Evolutionary conservation across 2,888 invertebrate genomes (phyloP).

Genomic region (Drosophila seclusa): DNA sequence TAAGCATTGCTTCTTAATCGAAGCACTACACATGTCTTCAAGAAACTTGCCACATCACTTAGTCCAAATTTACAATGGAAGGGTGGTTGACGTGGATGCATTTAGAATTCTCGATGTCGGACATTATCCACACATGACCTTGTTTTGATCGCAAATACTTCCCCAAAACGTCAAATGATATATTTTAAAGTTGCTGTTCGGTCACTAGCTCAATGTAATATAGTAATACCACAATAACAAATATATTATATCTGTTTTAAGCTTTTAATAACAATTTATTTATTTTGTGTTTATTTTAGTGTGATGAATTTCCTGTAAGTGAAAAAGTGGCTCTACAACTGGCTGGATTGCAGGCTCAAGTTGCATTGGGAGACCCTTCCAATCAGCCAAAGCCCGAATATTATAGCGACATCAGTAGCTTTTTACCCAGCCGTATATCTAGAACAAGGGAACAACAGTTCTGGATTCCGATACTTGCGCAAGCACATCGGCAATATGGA

Average conservation of each 20-base stretch:
- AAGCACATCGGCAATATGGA: conserved; percentile 95
- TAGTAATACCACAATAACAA: too few species aligned
- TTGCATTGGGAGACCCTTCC: conserved; percentile 94
- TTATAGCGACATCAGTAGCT: conserved; percentile 96
- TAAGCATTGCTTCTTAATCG: neutral
- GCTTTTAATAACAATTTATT: neutral
- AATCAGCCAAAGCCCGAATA: conserved; percentile 91
- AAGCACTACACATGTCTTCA: neutral
- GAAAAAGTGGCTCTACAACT: conserved; percentile 97
- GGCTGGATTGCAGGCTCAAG: conserved; percentile 97
- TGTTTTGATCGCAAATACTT: too few species aligned
- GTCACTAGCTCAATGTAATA: too few species aligned
- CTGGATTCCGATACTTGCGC: conserved; percentile 94
- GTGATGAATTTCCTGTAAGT: conserved; percentile 97
- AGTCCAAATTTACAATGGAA: neutral
- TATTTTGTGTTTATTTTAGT: conserved; percentile 85
- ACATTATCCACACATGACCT: too few species aligned
- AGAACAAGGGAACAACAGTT: conserved; percentile 92
- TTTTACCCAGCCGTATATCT: conserved; percentile 93
- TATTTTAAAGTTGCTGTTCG: too few species aligned
- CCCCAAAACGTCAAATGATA: too few species aligned
- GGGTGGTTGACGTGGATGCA: too few species aligned
- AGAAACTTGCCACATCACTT: neutral
- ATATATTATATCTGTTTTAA: neutral
- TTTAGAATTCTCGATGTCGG: too few species aligned